These are phyloP conservation scores for Sparidentex hasta DNA, from an alignment of 2,797 vertebrate species.

Conservation along the genomic window DNA sequence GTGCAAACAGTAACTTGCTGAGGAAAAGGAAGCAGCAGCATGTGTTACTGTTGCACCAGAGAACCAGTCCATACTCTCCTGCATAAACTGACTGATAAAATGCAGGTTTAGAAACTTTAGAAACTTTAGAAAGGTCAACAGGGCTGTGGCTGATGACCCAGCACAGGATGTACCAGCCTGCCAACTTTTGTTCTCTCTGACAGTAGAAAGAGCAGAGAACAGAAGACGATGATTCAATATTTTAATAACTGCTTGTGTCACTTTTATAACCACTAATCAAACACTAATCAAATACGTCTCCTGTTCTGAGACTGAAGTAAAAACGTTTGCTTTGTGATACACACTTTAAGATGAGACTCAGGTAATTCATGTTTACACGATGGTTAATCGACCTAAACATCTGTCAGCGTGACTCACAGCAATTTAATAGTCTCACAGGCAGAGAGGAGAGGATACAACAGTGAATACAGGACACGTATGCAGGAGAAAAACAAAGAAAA, in stretches of 20 bases:
- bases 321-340: accelerated
- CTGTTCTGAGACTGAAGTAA: accelerated
- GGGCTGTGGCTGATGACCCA: neutral
- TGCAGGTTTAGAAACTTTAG: neutral
- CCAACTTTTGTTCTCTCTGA: neutral
- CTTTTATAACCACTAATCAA: neutral
- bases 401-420: neutral
- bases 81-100: neutral
- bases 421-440: neutral
- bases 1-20: neutral
- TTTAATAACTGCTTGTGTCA: neutral
- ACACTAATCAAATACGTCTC: no score
- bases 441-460: neutral
- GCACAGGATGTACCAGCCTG: neutral
- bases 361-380: neutral
- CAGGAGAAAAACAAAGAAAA: neutral
- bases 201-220: neutral
- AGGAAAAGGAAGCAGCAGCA: neutral
- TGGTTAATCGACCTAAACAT: neutral
- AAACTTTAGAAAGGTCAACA: neutral
- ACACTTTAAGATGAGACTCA: neutral
- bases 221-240: neutral
- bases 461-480: neutral
- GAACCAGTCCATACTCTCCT: neutral
- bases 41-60: neutral